These are phyloP conservation scores for Vimba vimba DNA, from an alignment of 2,113 vertebrate genomes.

Conservation along the genomic window DNA sequence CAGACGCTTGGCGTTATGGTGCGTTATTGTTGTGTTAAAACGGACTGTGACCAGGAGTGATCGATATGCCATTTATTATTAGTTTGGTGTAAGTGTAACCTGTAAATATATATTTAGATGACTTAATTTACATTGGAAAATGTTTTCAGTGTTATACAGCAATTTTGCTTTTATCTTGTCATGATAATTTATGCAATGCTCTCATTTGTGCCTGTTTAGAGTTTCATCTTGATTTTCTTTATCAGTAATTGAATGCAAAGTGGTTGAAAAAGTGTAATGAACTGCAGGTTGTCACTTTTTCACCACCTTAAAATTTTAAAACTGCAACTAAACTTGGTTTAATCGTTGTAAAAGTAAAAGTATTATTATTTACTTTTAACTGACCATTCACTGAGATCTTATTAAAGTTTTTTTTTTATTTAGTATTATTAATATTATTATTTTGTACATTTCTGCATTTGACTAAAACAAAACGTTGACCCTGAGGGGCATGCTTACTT, in stretches of 20 bases:
- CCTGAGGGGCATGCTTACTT: neutral
- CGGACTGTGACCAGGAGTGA: neutral
- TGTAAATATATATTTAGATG: neutral
- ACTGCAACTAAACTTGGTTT: neutral
- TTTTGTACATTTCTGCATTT: neutral
- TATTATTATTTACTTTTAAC: neutral
- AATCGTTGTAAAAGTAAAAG: no score
- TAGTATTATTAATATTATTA: no score
- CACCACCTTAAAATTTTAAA: neutral
- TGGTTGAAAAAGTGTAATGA: neutral
- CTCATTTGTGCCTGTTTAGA: neutral
- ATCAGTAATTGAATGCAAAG: neutral
- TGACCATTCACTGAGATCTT: neutral
- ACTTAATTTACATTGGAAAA: no score
- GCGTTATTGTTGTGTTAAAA: neutral
- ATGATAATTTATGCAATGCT: neutral
- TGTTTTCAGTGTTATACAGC: neutral
- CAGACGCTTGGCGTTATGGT: neutral
- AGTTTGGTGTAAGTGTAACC: neutral
- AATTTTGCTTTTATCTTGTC: neutral
- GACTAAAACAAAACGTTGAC: neutral
- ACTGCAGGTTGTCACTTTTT: neutral
- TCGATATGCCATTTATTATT: conserved; percentile 12
- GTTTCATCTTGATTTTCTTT: neutral
- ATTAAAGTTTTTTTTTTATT: no score